Evolutionary conservation across 2,888 invertebrate species (phyloP), one percentile per base, ranked within the genome.

Genomic region (Sphaerophoria rueppellii): DNA sequence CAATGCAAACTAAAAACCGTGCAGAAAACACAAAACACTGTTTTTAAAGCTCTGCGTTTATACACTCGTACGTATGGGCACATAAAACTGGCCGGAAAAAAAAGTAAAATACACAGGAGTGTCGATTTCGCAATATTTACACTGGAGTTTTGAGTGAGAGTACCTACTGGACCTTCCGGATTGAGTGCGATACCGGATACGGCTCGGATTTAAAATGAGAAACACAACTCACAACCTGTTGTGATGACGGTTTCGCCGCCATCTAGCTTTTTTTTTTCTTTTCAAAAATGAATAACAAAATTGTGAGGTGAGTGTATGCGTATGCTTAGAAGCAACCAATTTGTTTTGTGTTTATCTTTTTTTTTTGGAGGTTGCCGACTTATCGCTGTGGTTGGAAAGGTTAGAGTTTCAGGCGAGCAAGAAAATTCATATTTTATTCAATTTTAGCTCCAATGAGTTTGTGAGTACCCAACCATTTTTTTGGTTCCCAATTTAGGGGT

Each of bases 241-340:
- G 24, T 24, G 24, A 40, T 14, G 16, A 12, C 24, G 50, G 37
- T 52, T 54, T 52, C 24, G 4, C 52, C 16, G 37, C 43, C 52
- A 24, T 24, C 24, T 2, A 24, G 24, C 24, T 16, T 37, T 52
- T 35, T 35, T 63, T 34, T 35, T n/a, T 4, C 6, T 46, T 34
- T 6, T 40, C 50, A 11, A 60, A 16, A 58, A 46, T 12, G 48
- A 50, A 35, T 11, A 35, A 43, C 12, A 58, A 71, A 61, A 52
- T 63, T 48, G 60, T 72, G 72, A 37, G 40, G 32, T 72, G 32
- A 54, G 50, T 50, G 35, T 14, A 54, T 48, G 63, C 65, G 78
- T 50, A 69, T 71, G 78, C 71, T 75, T 76, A 71, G 60, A 72
- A 14, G 69, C 82, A 74, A 60, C 65, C 82, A 82, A 82, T 82